Percentiles rank a stretch among this genome's conserved stretches.
Evolutionary conservation across 2,113 vertebrate genomes (phyloP).

Genomic region (Xiphophorus couchianus): DNA sequence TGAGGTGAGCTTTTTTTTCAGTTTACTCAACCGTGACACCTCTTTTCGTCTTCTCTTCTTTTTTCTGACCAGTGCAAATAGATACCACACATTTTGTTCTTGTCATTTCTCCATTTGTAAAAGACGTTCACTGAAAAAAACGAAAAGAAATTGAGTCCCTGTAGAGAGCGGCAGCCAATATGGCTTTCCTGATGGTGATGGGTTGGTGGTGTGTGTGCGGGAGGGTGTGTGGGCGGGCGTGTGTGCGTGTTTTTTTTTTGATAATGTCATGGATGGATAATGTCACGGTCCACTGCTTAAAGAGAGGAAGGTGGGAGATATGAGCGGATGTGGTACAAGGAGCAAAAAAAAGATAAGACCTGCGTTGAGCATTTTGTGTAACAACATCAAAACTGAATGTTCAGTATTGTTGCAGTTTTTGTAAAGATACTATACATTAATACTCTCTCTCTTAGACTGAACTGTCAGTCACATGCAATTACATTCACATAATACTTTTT

Average conservation of each 20-base stretch:
- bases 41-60: slow-evolving; percentile 1
- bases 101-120: slow-evolving; percentile 63
- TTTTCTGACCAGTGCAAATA: slow-evolving; percentile 31
- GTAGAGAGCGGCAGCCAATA: slow-evolving; percentile 48
- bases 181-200: slow-evolving; percentile 39
- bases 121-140: slow-evolving; percentile 47
- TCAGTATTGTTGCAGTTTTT: background rate
- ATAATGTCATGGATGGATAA: slow-evolving; percentile 49
- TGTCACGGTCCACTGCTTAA: slow-evolving; percentile 59
- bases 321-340: background rate
- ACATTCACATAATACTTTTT: slow-evolving; percentile 20
- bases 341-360: slow-evolving; percentile 22
- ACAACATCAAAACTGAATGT: slow-evolving; percentile 17
- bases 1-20: slow-evolving; percentile 32
- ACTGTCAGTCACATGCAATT: slow-evolving; percentile 41
- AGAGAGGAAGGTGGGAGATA: slow-evolving; percentile 23
- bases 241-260: slow-evolving; percentile 23
- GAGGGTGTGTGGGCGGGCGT: background rate
- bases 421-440: background rate
- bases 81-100: slow-evolving; percentile 61
- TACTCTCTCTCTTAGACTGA: slow-evolving; percentile 16
- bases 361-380: slow-evolving; percentile 42
- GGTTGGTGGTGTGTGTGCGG: background rate
- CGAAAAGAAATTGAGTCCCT: slow-evolving; percentile 61
- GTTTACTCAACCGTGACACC: slow-evolving; percentile 37